phyloP scores from a whole-genome alignment of 2,113 vertebrate species.

The Pagrus major region DNA sequence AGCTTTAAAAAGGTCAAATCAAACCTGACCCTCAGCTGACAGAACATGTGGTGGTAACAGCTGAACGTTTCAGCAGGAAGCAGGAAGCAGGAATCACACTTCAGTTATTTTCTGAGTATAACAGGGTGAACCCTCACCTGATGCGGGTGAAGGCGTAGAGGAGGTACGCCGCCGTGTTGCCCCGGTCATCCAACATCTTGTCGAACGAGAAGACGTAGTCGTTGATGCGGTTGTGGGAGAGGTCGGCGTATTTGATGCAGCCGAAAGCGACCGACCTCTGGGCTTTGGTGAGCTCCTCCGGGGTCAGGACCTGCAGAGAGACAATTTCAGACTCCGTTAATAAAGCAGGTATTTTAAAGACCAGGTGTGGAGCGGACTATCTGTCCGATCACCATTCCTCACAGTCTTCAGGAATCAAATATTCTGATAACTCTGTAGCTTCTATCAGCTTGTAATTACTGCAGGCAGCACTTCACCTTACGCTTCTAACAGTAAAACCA shows the following conservation, averaged over 20 bases:
- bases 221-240: conserved; percentile 96
- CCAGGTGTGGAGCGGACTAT: not conserved
- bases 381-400: not conserved
- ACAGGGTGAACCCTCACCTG: conserved; percentile 81
- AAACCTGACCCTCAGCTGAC: too few relatives aligned
- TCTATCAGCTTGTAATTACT: conserved; percentile 44
- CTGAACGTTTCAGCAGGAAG: not conserved
- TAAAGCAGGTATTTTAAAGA: not conserved
- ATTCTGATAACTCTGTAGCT: conserved; percentile 28
- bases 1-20: too few relatives aligned
- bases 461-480: conserved; percentile 20
- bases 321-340: not conserved
- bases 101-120: not conserved
- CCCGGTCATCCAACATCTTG: conserved; percentile 98
- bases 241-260: conserved; percentile 97
- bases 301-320: conserved; percentile 82
- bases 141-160: conserved; percentile 97
- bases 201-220: conserved; percentile 99
- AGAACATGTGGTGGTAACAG: too few relatives aligned
- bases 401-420: conserved; percentile 15
- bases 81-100: not conserved
- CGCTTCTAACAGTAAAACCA: conserved; percentile 21
- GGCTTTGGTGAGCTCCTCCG: conserved; percentile 90
- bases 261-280: conserved; percentile 94
- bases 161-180: conserved; percentile 96